Evolutionary conservation across 1,140 invertebrate genomes (phyloP).

Genomic region (Bombus confusus): DNA sequence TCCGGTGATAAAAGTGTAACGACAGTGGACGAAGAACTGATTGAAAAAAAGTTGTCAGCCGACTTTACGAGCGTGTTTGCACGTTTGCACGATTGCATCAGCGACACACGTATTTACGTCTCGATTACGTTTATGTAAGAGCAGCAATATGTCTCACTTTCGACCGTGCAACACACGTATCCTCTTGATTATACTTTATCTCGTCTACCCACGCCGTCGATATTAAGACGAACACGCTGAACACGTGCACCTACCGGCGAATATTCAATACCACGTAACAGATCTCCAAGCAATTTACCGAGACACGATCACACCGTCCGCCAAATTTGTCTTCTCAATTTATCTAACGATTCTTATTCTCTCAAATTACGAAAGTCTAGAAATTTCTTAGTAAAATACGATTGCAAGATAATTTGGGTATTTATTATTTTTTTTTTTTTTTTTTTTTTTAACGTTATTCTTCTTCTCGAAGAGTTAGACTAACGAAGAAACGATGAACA

Average conservation of each 20-base stretch:
- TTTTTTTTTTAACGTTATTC: too few species aligned
- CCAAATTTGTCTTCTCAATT: too few species aligned
- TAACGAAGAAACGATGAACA: too few species aligned
- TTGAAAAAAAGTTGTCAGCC: constrained; percentile 41
- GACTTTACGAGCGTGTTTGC: constrained; percentile 29
- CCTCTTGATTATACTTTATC: constrained; percentile 54
- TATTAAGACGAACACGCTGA: constrained; percentile 41
- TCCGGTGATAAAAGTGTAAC: background rate
- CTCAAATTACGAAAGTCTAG: background rate
- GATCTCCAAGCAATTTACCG: background rate
- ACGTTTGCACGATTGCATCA: constrained; percentile 14
- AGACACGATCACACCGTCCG: background rate
- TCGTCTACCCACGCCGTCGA: constrained; percentile 40
- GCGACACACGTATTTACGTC: constrained; percentile 1
- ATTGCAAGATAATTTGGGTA: too few species aligned
- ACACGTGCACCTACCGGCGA: background rate
- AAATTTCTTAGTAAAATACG: background rate
- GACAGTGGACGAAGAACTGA: background rate
- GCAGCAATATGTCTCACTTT: constrained; percentile 47
- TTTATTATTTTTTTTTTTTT: too few species aligned
- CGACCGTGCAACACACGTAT: constrained; percentile 21
- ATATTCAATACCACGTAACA: background rate
- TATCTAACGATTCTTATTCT: background rate
- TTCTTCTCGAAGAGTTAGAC: too few species aligned
- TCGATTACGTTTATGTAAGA: constrained; percentile 32